These are phyloP conservation scores for Vultur gryphus DNA, from an alignment of 2,797 vertebrate species.

Conservation along the genomic window DNA sequence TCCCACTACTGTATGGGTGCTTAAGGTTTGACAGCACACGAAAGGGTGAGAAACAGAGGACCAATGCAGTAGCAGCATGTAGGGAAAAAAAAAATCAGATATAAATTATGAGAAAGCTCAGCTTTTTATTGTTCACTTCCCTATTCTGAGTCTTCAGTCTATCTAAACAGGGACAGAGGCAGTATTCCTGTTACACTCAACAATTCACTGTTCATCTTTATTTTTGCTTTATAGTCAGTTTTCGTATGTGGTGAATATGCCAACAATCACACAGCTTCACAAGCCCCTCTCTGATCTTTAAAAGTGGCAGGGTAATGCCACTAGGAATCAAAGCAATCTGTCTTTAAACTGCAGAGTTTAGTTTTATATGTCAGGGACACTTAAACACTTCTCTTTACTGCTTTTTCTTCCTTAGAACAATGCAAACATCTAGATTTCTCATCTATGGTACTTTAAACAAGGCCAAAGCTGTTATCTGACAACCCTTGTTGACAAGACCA, in stretches of 20 bases:
- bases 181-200: neutral
- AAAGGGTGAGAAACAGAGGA: neutral
- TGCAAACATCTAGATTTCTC: conserved; percentile 11
- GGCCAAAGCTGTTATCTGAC: conserved; percentile 16
- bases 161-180: neutral
- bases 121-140: conserved; percentile 46
- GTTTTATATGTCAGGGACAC: neutral
- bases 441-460: conserved; percentile 20
- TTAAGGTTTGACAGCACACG: conserved; percentile 26
- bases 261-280: conserved; percentile 26
- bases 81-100: neutral
- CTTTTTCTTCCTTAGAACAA: neutral
- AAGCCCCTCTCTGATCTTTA: conserved; percentile 36
- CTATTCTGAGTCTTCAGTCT: neutral
- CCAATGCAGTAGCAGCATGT: neutral
- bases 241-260: conserved; percentile 20
- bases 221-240: conserved; percentile 47
- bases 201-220: conserved; percentile 46
- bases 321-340: conserved; percentile 38
- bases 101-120: conserved; percentile 1
- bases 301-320: conserved; percentile 18
- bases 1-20: conserved; percentile 26
- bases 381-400: conserved; percentile 15
- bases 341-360: conserved; percentile 44
- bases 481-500: neutral